Conservation (phyloP, 2,113 vertebrate species). For the Mixornis gularis region DNA sequence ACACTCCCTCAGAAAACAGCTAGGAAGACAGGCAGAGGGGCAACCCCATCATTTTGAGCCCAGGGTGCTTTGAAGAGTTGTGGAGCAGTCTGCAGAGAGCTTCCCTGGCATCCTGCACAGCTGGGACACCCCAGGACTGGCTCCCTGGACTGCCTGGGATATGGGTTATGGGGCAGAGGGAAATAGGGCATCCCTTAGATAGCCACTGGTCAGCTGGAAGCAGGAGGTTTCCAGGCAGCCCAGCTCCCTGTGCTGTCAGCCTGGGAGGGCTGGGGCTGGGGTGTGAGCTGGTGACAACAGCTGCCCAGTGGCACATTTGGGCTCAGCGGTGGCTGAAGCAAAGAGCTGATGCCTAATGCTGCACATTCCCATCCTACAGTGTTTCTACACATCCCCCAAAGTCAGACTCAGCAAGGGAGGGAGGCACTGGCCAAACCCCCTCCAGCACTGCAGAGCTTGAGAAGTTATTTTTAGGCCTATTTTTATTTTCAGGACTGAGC, state of each 20-base stretch:
- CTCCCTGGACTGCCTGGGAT: fast-evolving
- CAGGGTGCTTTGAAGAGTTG: not conserved
- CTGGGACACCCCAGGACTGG: not conserved
- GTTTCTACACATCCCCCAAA: not conserved
- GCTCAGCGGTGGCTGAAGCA: not conserved
- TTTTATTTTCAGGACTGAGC: not conserved
- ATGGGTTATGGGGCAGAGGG: fast-evolving
- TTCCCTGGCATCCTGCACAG: not conserved
- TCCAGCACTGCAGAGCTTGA: not conserved
- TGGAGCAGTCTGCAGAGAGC: not conserved
- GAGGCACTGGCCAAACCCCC: not conserved
- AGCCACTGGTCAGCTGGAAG: not conserved
- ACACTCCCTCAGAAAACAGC: not conserved
- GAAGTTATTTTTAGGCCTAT: not conserved
- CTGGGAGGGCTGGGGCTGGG: not conserved
- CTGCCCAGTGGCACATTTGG: not conserved
- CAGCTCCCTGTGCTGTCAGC: not conserved
- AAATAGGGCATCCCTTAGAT: not conserved
- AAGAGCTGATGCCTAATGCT: not conserved
- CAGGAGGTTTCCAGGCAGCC: not conserved
- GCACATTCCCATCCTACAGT: not conserved
- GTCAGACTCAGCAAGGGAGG: not conserved
- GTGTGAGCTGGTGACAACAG: not conserved
- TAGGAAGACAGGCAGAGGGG: not conserved
- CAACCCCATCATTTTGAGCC: not conserved